Base-by-base conservation (phyloP, 2,113 vertebrate species). In the Istiophorus platypterus region DNA sequence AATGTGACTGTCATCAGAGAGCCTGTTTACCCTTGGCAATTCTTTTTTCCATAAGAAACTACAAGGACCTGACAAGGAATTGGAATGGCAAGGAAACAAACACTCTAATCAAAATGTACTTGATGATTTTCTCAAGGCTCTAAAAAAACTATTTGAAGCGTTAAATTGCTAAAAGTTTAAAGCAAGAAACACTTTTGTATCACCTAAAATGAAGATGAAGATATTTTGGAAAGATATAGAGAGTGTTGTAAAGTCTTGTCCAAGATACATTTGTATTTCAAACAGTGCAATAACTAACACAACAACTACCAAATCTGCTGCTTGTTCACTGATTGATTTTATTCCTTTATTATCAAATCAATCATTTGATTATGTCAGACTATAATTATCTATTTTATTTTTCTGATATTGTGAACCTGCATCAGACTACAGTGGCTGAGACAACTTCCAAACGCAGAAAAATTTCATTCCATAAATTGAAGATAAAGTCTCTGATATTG, bases 11-110 rank as follows among this genome's bases (percentile, higher is more conserved):
- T n/a, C 63, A 42, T 52, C 42, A 42, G 2, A 63, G 63, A 49
- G n/a, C 20, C 49, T 13, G 42, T 72, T 73, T 70, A 82, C 31
- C 47, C 49, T 34, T 27, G 31, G 41, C 3, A 12, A 34, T 15
- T 27, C 54, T 58, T 49, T 66, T 68, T 58, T 64, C 31, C 39
- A 66, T 20, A n/a, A 47, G 59, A 29, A 68, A 47, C 34, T 31
- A 45, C 22, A 37, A 70, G 52, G 22, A 71, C 34, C 59, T 20
- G 42, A 59, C 2, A 68, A n/a, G 14, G 18, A 49, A 49, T 13
- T 31, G 5, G 51, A 52, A 70, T 31, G 5, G 14, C 22, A 39
- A 4, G 52, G 18, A 72, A 22, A 45, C 2, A 72, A 22, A 45
- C 1, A 18, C 12, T 69, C 1, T 37, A 1, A 37, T 66, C 18